Conservation (phyloP, 2,888 invertebrate genomes). For the Xylota segnis region DNA sequence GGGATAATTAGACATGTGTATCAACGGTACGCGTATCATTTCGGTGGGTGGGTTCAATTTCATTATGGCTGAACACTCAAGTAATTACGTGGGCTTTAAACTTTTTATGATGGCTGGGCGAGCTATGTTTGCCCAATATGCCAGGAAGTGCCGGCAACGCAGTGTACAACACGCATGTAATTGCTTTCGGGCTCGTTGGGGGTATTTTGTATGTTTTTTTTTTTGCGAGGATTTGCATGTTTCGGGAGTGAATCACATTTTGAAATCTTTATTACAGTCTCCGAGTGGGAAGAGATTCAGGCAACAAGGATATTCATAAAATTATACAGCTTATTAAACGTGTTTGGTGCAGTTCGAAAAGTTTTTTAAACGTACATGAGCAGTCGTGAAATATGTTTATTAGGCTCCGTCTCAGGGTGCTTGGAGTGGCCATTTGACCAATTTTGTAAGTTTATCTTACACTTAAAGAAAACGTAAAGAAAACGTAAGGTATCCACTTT, state of each 20-base stretch:
- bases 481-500: too few species aligned
- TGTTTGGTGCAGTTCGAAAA: slow-evolving; percentile 6
- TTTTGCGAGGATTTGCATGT: not conserved
- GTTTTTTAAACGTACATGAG: not conserved
- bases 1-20: slow-evolving; percentile 71
- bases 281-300: slow-evolving; percentile 33
- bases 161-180: slow-evolving; percentile 43
- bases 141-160: slow-evolving; percentile 30
- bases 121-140: slow-evolving; percentile 33
- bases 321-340: slow-evolving; percentile 10
- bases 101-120: slow-evolving; percentile 47
- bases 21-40: slow-evolving; percentile 18
- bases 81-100: slow-evolving; percentile 68
- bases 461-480: too few species aligned
- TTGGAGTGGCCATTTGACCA: not conserved
- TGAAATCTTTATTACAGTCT: slow-evolving; percentile 41
- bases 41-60: slow-evolving; percentile 54
- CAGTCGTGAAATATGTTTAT: not conserved
- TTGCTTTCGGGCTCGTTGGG: slow-evolving; percentile 35
- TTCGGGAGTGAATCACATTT: slow-evolving; percentile 38
- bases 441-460: not conserved
- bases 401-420: not conserved
- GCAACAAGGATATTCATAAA: slow-evolving; percentile 36
- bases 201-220: not conserved
- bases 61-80: slow-evolving; percentile 59